Base-by-base conservation (phyloP, 2,888 invertebrate species). In the Eilema depressum region DNA sequence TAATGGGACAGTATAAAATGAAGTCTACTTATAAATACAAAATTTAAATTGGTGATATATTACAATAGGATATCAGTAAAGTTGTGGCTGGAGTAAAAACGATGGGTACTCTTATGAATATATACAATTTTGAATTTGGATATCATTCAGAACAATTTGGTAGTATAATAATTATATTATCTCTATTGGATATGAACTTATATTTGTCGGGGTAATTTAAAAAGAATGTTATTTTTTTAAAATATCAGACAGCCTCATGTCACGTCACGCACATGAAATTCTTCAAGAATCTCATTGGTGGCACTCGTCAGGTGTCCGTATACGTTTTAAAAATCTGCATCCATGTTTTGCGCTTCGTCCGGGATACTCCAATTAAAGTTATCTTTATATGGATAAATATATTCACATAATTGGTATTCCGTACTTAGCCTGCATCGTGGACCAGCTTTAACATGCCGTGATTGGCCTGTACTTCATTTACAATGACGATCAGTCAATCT, bases 271-370 rank as follows among this genome's bases (percentile, higher is more conserved):
- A 88, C 85, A 86, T 85, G 75, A 87, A 88, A 89, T 95, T 94
- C 92, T 95, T 94, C 92, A 89, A 90, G 76, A 94, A 94, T 88
- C 89, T 86, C 85, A 89, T 77, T 87, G 88, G 92, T 93, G 90
- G 91, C 81, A 81, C 81, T 82, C 82, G 28, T 65, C 33, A 33
- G 53, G 53, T 23, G 88, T 91, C 90, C 87, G 74, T 73, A 80
- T 81, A 75, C 75, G 82, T 83, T 86, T 85, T 82, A 86, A 87
- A 80, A 88, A 79, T 76, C 88, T 91, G 89, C 85, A 84, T 89
- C 91, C 91, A 90, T 78, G 86, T 87, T 76, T 86, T 81, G 75
- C 69, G 85, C 86, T 83, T 78, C 65, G 81, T 78, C 74, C 72
- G 80, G 82, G 83, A 85, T 85, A 78, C 75, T 80, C 80, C 82